Percentiles rank a stretch among this genome's conserved stretches.
Evolutionary conservation across 2,888 invertebrate species (phyloP).

Genomic region (Trichopria drosophilae): DNA sequence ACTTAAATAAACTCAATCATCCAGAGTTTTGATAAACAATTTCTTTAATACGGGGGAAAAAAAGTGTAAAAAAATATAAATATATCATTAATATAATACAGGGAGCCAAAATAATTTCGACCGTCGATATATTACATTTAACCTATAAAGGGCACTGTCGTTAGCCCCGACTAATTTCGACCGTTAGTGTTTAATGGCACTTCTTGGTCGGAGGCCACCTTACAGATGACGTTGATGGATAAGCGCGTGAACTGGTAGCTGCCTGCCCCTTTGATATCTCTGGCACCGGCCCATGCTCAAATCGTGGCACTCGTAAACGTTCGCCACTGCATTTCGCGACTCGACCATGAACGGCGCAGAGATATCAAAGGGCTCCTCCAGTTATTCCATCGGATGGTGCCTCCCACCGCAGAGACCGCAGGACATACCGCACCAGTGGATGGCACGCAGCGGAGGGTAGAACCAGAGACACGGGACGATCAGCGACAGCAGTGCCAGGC

Average conservation of each 20-base stretch:
- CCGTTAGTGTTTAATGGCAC: too few relatives aligned
- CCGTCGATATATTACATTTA: too few relatives aligned
- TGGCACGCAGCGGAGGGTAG: conserved; percentile 84
- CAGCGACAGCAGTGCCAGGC: conserved; percentile 80
- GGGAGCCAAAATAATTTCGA: too few relatives aligned
- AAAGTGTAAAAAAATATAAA: too few relatives aligned
- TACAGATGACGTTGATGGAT: conserved; percentile 54
- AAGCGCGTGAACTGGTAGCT: conserved; percentile 55
- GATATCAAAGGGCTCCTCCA: conserved; percentile 57
- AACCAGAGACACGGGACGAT: conserved; percentile 93
- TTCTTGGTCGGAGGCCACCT: too few relatives aligned
- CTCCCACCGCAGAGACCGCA: conserved; percentile 83
- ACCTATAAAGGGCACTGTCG: too few relatives aligned
- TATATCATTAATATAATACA: too few relatives aligned
- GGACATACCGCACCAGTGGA: conserved; percentile 79
- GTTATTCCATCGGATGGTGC: conserved; percentile 63
- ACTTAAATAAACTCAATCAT: too few relatives aligned
- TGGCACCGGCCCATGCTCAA: conserved; percentile 53
- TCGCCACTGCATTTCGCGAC: conserved; percentile 43
- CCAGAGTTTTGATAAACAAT: too few relatives aligned
- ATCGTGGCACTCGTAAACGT: conserved; percentile 55
- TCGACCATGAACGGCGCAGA: conserved; percentile 48
- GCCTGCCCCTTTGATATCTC: conserved; percentile 58
- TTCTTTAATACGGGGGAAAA: too few relatives aligned
- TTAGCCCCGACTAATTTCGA: too few relatives aligned